A percentile compares a stretch with the other conserved stretches of the same genome.
phyloP scores from a whole-genome alignment of 2,113 vertebrate species.

The Sinosuthora webbiana region DNA sequence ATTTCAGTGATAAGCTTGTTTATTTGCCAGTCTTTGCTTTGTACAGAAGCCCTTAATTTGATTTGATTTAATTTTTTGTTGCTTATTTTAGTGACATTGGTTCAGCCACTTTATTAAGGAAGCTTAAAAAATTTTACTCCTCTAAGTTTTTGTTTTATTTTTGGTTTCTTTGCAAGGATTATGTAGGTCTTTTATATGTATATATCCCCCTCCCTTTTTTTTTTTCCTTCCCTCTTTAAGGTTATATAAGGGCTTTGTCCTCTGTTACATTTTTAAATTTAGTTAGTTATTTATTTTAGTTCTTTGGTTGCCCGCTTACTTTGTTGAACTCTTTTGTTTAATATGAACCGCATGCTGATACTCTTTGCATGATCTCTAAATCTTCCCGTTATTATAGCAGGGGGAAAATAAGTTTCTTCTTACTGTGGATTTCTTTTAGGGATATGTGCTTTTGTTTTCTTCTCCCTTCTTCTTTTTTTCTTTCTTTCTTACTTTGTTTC shows the following conservation, averaged over 20 bases:
- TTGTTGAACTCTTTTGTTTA: constrained; percentile 73
- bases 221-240: background rate
- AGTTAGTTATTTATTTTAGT: constrained; percentile 48
- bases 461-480: constrained; percentile 14
- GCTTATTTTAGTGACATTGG: constrained; percentile 79
- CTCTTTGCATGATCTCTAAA: constrained; percentile 79
- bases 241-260: constrained; percentile 51
- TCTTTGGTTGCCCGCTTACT: constrained; percentile 74
- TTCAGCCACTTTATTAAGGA: constrained; percentile 72
- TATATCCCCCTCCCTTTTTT: background rate
- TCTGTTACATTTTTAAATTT: constrained; percentile 46
- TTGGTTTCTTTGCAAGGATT: constrained; percentile 51
- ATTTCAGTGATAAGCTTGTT: constrained; percentile 59
- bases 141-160: constrained; percentile 73
- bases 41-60: constrained; percentile 49
- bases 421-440: constrained; percentile 77
- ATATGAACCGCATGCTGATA: constrained; percentile 76
- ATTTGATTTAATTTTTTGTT: constrained; percentile 66
- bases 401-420: constrained; percentile 74
- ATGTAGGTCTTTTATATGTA: background rate
- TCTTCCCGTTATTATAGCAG: constrained; percentile 74
- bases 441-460: constrained; percentile 73
- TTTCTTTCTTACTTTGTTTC: constrained; percentile 12
- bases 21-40: constrained; percentile 77
- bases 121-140: constrained; percentile 70